A percentile compares a stretch with the other conserved stretches of the same genome.
Conservation (phyloP, 1,140 invertebrate species). For the Episyrphus balteatus region DNA sequence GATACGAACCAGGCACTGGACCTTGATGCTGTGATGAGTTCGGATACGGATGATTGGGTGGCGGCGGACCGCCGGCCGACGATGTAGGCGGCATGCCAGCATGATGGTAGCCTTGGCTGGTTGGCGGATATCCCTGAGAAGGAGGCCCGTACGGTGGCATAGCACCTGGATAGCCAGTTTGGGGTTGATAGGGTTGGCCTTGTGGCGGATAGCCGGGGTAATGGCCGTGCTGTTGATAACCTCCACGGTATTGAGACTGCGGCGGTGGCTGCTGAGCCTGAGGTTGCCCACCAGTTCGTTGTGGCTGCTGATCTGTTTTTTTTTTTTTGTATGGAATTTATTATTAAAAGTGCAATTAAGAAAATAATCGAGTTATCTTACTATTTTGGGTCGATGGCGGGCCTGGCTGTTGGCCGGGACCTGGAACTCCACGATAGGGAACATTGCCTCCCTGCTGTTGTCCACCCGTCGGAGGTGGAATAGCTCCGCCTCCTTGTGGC, state of each 20-base stretch:
- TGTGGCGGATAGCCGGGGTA: conserved; percentile 41
- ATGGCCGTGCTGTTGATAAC: conserved; percentile 39
- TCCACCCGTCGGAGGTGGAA: conserved; percentile 17
- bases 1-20: conserved; percentile 24
- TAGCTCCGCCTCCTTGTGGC: conserved; percentile 10
- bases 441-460: conserved; percentile 16
- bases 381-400: conserved; percentile 8
- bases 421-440: conserved; percentile 12
- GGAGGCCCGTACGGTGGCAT: conserved; percentile 25
- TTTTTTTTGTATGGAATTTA: background rate
- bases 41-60: conserved; percentile 21
- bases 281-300: conserved; percentile 2
- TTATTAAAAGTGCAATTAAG: background rate
- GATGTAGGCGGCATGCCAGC: conserved; percentile 22
- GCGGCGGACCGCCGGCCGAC: conserved; percentile 8
- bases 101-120: conserved; percentile 36
- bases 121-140: conserved; percentile 24
- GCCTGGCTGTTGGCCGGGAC: conserved; percentile 10
- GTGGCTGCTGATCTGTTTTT: background rate
- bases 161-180: conserved; percentile 37
- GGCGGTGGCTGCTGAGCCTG: conserved; percentile 24
- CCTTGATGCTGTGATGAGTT: conserved; percentile 21
- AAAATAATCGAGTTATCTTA: no score
- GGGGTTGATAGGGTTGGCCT: conserved; percentile 37
- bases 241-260: conserved; percentile 36